Evolutionary conservation across 2,113 vertebrate species (phyloP), one percentile per base, ranked within the genome.

Genomic region (Hippoglossus stenolepis): DNA sequence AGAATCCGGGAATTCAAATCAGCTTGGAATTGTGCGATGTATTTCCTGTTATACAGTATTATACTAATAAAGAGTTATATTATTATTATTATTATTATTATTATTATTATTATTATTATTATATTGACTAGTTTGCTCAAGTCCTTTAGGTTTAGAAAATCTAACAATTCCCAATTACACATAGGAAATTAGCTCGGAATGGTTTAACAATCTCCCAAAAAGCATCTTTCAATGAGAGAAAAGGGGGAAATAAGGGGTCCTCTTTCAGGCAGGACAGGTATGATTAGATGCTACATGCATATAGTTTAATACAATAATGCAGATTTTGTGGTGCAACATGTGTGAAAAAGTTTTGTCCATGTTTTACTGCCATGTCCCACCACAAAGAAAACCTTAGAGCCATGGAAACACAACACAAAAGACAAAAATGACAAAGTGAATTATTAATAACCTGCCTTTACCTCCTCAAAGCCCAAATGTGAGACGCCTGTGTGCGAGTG

Each of bases 371-470:
- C 9, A 1, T 26, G 4, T 26, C 28, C 18, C 17, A 59, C 23
- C 20, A 38, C 43, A 67, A 49, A 47, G 28, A 75, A 73, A 75
- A 77, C n/a, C 77, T 79, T 12, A 77, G 38, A 65, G 71, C 11
- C 43, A 56, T 28, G 53, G 47, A 86, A 87, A 74, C 35, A 74
- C 43, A 84, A 54, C 11, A 57, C 53, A 80, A 75, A 86, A 7
- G 47, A 58, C 49, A 69, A 75, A 79, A 69, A 72, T 56, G 40
- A 63, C 35, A 56, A 58, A 56, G 66, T 93, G 73, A 89, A 91
- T 90, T 89, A 89, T 89, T 88, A 83, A 90, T 57, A 77, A 56
- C 28, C 11, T 62, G 56, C 68, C 84, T 77, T 84, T 89, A 88
- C 83, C 76, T 86, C 64, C 43, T 74, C 53, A 77, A 85, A 85